Percentiles rank a stretch among this genome's conserved stretches.
Conservation (phyloP, 2,888 invertebrate species). For the Leptinotarsa peninsularis region DNA sequence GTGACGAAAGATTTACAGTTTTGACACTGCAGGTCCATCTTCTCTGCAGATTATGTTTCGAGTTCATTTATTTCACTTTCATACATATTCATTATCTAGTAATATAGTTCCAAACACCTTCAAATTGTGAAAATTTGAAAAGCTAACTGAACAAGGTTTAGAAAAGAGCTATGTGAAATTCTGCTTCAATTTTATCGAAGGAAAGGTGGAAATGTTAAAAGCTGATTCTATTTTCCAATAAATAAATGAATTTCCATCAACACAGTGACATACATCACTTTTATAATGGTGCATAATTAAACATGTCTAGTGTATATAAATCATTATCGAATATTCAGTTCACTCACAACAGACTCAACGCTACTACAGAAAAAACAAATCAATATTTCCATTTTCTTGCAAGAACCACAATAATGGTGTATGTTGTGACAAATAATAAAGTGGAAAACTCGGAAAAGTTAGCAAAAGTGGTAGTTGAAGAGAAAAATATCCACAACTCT, state of each 20-base stretch:
- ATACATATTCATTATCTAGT: too few species aligned
- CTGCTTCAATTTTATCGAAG: too few species aligned
- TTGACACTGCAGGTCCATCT: too few species aligned
- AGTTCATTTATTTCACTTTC: too few species aligned
- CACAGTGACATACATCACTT: not conserved
- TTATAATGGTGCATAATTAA: not conserved
- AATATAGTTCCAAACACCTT: too few species aligned
- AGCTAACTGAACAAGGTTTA: too few species aligned
- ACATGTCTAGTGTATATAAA: not conserved
- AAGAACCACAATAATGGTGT: constrained; percentile 26
- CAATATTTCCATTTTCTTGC: not conserved
- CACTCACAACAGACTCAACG: not conserved
- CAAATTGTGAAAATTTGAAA: too few species aligned
- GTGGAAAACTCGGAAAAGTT: constrained; percentile 4
- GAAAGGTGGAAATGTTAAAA: too few species aligned
- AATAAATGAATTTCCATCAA: not conserved
- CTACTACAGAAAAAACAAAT: not conserved
- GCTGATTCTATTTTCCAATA: too few species aligned
- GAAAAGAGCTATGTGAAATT: too few species aligned
- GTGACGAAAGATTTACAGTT: too few species aligned
- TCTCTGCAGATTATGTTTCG: too few species aligned
- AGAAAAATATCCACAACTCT: constrained; percentile 35
- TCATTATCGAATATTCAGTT: not conserved
- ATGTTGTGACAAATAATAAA: constrained; percentile 21
- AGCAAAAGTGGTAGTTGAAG: not conserved